Evolutionary conservation across 2,888 invertebrate genomes (phyloP).

Genomic region (Melangyna quadrimaculata): DNA sequence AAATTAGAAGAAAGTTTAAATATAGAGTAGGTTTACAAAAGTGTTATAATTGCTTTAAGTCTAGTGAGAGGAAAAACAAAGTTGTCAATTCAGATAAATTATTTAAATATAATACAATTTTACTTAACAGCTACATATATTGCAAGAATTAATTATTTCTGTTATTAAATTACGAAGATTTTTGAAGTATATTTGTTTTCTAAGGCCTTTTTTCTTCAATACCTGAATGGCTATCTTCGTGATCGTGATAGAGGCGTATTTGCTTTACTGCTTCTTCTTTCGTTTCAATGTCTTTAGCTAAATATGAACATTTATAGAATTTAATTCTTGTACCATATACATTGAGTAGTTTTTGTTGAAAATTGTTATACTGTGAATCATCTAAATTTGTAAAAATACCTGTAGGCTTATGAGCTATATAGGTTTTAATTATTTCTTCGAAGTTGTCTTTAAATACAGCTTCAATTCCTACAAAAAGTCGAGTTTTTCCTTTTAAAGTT

Average conservation of each 20-base stretch:
- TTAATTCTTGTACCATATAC: constrained; percentile 18
- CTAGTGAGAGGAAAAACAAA: too few relatives aligned
- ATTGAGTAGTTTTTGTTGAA: constrained; percentile 29
- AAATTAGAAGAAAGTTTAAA: too few relatives aligned
- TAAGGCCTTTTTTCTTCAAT: neutral
- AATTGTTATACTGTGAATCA: neutral
- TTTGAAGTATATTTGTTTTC: neutral
- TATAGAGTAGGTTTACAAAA: too few relatives aligned
- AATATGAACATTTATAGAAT: neutral
- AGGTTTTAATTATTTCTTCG: neutral
- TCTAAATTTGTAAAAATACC: constrained; percentile 1
- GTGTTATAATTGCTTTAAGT: too few relatives aligned
- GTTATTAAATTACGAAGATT: too few relatives aligned
- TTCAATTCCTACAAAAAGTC: neutral
- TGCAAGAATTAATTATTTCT: too few relatives aligned
- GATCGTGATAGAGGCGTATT: too few relatives aligned
- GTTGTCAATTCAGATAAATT: too few relatives aligned
- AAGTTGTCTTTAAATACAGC: neutral
- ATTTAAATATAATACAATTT: too few relatives aligned
- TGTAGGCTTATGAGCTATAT: neutral
- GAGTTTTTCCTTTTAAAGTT: neutral
- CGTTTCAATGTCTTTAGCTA: constrained; percentile 4
- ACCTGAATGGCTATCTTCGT: neutral
- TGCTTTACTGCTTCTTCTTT: neutral
- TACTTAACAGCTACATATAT: too few relatives aligned